phyloP scores from a whole-genome alignment of 1,140 invertebrate species.

The Drosophila truncata region DNA sequence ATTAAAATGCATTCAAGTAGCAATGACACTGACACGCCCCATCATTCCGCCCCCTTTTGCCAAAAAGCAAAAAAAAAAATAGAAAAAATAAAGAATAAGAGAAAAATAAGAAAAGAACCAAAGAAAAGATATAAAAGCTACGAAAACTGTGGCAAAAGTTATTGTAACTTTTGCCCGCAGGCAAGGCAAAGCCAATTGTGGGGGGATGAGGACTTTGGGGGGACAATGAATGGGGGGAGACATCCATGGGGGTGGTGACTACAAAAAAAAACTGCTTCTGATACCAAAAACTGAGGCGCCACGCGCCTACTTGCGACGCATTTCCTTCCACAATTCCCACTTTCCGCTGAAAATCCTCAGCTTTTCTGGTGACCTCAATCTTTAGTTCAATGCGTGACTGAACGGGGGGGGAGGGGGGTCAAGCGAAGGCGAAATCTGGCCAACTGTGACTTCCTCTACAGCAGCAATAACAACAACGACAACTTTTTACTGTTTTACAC shows the following conservation, averaged over 20 bases:
- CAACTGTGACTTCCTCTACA: conserved; percentile 37
- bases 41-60: background rate
- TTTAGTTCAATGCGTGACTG: conserved; percentile 35
- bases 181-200: conserved; percentile 48
- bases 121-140: conserved; percentile 53
- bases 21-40: conserved; percentile 69
- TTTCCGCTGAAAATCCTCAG: conserved; percentile 14
- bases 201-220: background rate
- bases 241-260: background rate
- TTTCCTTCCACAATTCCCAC: conserved; percentile 32
- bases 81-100: conserved; percentile 15
- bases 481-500: conserved; percentile 36
- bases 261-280: conserved; percentile 18
- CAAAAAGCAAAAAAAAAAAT: conserved; percentile 22
- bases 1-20: conserved; percentile 79
- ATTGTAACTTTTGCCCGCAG: conserved; percentile 74
- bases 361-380: conserved; percentile 67
- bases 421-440: conserved; percentile 13
- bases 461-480: conserved; percentile 16
- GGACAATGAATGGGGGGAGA: too few relatives aligned
- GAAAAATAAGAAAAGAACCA: conserved; percentile 10
- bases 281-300: conserved; percentile 41
- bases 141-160: conserved; percentile 80
- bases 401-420: background rate
- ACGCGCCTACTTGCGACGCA: conserved; percentile 72